Evolutionary conservation across 2,797 vertebrate species (phyloP).

Genomic region (Triplophysa bombifrons): DNA sequence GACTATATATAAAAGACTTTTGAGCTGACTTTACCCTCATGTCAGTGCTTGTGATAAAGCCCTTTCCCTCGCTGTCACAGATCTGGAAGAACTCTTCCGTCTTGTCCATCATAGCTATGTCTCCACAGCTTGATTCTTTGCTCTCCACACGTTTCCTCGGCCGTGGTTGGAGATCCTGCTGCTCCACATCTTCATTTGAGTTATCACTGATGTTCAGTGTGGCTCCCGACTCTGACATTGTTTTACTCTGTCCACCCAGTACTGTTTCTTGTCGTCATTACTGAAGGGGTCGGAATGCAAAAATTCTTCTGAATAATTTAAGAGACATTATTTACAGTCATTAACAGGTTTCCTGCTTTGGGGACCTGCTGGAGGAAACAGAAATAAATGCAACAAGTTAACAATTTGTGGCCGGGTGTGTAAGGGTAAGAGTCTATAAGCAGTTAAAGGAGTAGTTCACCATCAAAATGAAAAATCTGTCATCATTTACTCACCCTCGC

Average conservation of each 20-base stretch:
- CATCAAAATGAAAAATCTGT: no score
- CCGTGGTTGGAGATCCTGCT: slow-evolving; percentile 46
- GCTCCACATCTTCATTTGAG: slow-evolving; percentile 59
- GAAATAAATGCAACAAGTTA: background rate
- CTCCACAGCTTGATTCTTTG: slow-evolving; percentile 63
- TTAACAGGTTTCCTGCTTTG: background rate
- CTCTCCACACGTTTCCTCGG: slow-evolving; percentile 34
- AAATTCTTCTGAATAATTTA: background rate
- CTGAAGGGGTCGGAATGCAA: background rate
- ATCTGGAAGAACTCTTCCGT: slow-evolving; percentile 89
- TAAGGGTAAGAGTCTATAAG: slow-evolving; percentile 3
- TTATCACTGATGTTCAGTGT: slow-evolving; percentile 22
- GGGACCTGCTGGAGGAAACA: background rate
- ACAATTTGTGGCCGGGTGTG: background rate
- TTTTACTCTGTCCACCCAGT: background rate
- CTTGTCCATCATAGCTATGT: slow-evolving; percentile 77
- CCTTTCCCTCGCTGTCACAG: slow-evolving; percentile 88
- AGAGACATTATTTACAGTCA: background rate
- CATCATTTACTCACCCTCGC: background rate
- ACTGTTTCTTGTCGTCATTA: background rate
- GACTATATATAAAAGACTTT: background rate
- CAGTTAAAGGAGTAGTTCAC: background rate
- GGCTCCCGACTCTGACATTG: slow-evolving; percentile 35
- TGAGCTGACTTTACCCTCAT: slow-evolving; percentile 80
- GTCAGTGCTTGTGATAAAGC: slow-evolving; percentile 84